Base-by-base conservation (phyloP, 2,888 invertebrate species). In the Spisula subtruncata region DNA sequence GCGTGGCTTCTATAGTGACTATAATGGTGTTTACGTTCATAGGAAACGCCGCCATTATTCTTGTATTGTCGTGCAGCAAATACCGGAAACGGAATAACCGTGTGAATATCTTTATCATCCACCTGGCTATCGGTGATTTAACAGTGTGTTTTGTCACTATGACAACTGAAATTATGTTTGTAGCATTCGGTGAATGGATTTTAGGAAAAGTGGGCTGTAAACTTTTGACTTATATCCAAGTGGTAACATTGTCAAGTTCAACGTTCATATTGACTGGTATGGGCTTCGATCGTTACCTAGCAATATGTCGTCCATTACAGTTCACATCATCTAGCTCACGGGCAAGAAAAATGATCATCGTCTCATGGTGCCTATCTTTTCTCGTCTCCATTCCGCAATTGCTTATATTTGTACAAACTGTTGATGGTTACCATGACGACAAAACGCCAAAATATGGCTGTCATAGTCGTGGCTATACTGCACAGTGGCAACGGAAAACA, bases 91-190 rank as follows among this genome's bases (percentile, higher is more conserved):
- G 96, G 41, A 95, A 96, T 85, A 96, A 96, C 89, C 94, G 97
- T 29, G 97, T 97, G n/a, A 97, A 97, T 92, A 96, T 97, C 80
- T 97, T 97, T 94, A 97, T 97, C 87, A 95, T 97, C 46, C 96
- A 97, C 92, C 94, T 97, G 83, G 97, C 97, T 4, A 93, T 97
- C 14, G 97, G 97, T 0, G 97, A 97, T 92, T 93, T 97, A 41
- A 96, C 96, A 5, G 97, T 97, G 18, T 97, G 97, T 91, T 94
- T 94, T 81, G 96, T 96, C 82, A 97, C 97, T 12, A 97, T 97
- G 97, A 96, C 97, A n/a, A 96, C 97, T 2, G 97, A 97, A 90
- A 96, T 97, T 18, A 89, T 97, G 12, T 96, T 97, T 92, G 97
- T 97, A 85, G 96, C 96, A 16, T 97, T 96, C 90, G 97, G 96